These are phyloP conservation scores for Microlaimidae sp. DNA, from an alignment of 2,888 invertebrate genomes.

Conservation along the genomic window DNA sequence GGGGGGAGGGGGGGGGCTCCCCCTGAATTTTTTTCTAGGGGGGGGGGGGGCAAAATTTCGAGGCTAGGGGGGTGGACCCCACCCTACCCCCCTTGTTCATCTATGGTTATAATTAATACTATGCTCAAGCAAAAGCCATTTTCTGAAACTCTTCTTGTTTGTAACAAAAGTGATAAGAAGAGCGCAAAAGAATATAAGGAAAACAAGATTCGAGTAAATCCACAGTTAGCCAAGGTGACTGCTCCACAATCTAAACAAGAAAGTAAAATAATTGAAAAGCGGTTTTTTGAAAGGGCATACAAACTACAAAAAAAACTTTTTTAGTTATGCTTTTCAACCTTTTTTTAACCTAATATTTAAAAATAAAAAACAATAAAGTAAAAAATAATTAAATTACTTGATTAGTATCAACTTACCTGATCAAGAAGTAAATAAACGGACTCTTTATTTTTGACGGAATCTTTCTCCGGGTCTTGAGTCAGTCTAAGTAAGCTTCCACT, in stretches of 20 bases:
- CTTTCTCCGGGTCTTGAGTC: conserved; percentile 86
- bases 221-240: conserved; percentile 94
- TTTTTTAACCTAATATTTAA: neutral
- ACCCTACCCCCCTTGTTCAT: too few species aligned
- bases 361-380: too few species aligned
- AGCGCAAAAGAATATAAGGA: conserved; percentile 88
- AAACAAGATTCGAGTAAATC: conserved; percentile 96
- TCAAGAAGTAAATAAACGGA: conserved; percentile 89
- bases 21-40: too few species aligned
- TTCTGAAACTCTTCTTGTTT: conserved; percentile 20
- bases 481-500: conserved; percentile 82
- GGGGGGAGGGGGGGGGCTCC: too few species aligned
- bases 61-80: too few species aligned
- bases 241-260: conserved; percentile 72
- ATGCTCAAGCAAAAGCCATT: too few species aligned
- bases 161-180: conserved; percentile 63
- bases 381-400: neutral
- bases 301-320: conserved; percentile 8
- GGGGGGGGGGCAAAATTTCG: too few species aligned
- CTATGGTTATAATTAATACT: too few species aligned
- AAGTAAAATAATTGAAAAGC: conserved; percentile 18
- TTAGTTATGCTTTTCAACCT: neutral
- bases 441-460: conserved; percentile 78
- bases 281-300: neutral
- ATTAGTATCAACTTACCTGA: conserved; percentile 45